Percentiles rank a stretch among this genome's conserved stretches.
Conservation (phyloP, 2,797 vertebrate genomes). For the Enteromius viviparus region DNA sequence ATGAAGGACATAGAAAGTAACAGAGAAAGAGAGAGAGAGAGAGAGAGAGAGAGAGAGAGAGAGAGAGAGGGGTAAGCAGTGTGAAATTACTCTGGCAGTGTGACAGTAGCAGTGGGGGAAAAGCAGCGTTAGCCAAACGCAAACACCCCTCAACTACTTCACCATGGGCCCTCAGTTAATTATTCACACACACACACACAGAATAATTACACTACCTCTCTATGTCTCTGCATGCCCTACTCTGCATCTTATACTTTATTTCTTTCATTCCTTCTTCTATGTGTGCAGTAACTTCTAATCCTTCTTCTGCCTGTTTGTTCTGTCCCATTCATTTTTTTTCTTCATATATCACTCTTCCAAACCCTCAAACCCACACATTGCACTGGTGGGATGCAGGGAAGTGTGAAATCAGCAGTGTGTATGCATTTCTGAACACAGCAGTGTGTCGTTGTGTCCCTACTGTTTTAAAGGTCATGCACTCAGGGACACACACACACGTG, state of each 20-base stretch:
- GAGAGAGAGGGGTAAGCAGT: constrained; percentile 43
- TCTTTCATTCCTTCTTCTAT: neutral
- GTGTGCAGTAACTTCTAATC: neutral
- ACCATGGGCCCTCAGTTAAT: constrained; percentile 20
- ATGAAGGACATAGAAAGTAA: constrained; percentile 57
- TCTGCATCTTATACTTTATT: neutral
- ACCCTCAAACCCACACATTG: constrained; percentile 8
- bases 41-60: constrained; percentile 14
- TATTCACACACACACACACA: constrained; percentile 28
- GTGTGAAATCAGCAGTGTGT: constrained; percentile 50
- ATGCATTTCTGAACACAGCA: constrained; percentile 50
- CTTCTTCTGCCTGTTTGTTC: neutral
- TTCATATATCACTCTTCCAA: neutral
- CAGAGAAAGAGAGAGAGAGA: constrained; percentile 6
- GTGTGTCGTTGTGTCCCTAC: constrained; percentile 31
- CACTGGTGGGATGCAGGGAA: constrained; percentile 41
- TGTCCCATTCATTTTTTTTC: constrained; percentile 1
- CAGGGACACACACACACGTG: constrained; percentile 13
- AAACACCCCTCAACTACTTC: constrained; percentile 48
- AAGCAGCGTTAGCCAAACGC: constrained; percentile 58
- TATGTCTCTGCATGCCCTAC: neutral
- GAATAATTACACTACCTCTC: constrained; percentile 18
- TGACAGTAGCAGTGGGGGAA: constrained; percentile 49
- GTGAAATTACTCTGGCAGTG: constrained; percentile 52
- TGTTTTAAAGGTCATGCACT: constrained; percentile 51